phyloP scores from a whole-genome alignment of 2,888 invertebrate genomes.

The Drosophila planitibia region DNA sequence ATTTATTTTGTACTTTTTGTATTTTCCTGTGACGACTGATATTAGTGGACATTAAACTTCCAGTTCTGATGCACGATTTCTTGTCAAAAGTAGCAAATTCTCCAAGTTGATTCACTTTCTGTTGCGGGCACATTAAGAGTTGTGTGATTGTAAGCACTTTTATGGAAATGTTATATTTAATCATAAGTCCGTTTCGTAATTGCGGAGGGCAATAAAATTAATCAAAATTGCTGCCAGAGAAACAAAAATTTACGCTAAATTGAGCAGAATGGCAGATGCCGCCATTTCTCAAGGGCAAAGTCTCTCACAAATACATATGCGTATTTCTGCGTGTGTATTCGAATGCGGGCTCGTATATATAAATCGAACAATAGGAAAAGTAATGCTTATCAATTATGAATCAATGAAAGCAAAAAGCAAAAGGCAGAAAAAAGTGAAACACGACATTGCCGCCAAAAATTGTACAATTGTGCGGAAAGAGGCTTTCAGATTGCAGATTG shows the following conservation, averaged over 20 bases:
- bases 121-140: background rate
- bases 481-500: slow-evolving; percentile 53
- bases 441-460: slow-evolving; percentile 58
- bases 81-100: background rate
- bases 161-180: slow-evolving; percentile 54
- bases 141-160: slow-evolving; percentile 22
- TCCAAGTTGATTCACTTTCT: background rate
- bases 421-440: slow-evolving; percentile 24
- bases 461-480: slow-evolving; percentile 81
- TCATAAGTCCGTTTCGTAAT: slow-evolving; percentile 53
- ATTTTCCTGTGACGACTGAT: too few relatives aligned
- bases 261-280: slow-evolving; percentile 61
- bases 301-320: slow-evolving; percentile 2
- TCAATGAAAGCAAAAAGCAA: slow-evolving; percentile 60
- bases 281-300: slow-evolving; percentile 39
- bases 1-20: background rate
- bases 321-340: background rate
- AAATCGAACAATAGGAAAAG: slow-evolving; percentile 74
- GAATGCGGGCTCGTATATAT: slow-evolving; percentile 26
- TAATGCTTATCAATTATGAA: slow-evolving; percentile 81
- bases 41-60: background rate
- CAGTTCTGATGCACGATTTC: background rate
- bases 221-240: slow-evolving; percentile 61
- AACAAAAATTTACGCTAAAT: slow-evolving; percentile 67
- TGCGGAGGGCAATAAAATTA: slow-evolving; percentile 65